Conservation (phyloP, 2,113 vertebrate genomes). For the Nyctibius bracteatus region DNA sequence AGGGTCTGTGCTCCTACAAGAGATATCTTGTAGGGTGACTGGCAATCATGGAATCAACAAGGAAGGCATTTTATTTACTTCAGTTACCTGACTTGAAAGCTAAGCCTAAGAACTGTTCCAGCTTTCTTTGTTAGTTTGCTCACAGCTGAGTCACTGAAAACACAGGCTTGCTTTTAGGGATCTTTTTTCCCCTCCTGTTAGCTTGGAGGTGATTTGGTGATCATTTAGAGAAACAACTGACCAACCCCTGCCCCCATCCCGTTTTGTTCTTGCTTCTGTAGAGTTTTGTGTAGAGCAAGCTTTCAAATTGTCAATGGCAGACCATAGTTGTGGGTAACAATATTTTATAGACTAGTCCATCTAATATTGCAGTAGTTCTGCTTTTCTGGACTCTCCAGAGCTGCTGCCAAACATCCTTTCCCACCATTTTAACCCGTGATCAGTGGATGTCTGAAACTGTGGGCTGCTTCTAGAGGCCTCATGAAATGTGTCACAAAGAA, state of each 20-base stretch:
- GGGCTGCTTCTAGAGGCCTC: background rate
- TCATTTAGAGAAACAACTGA: background rate
- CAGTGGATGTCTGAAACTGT: background rate
- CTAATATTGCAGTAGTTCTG: background rate
- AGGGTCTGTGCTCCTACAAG: background rate
- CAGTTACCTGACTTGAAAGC: background rate
- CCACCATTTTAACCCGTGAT: background rate
- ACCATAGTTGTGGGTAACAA: background rate
- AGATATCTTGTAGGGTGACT: background rate
- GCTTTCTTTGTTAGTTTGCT: background rate
- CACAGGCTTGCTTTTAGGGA: background rate
- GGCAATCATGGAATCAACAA: background rate
- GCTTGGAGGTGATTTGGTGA: background rate
- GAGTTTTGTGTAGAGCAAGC: background rate
- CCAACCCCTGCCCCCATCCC: background rate
- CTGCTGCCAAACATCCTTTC: background rate
- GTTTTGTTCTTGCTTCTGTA: background rate
- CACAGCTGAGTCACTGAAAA: background rate
- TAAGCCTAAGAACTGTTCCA: background rate
- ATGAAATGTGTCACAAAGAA: background rate
- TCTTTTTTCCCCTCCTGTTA: background rate
- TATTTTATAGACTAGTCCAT: background rate
- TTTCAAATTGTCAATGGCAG: background rate
- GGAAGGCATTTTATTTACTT: background rate
- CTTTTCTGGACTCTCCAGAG: background rate